Evolutionary conservation across 2,888 invertebrate species (phyloP).

Genomic region (Drosophila nigritarsus): DNA sequence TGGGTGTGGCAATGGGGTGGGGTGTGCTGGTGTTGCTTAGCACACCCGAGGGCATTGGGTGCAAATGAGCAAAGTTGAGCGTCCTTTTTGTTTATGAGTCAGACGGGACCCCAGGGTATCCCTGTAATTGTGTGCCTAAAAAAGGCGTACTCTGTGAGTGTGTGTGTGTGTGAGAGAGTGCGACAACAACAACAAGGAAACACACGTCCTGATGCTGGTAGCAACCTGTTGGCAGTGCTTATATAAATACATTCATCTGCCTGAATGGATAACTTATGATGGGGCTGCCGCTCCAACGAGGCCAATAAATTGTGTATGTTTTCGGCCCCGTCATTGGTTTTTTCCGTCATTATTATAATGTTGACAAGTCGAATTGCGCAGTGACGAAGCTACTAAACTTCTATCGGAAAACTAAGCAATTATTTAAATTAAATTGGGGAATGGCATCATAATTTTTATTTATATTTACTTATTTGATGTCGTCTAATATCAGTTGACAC

Average conservation of each 20-base stretch:
- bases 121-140: conserved; percentile 16
- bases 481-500: not conserved
- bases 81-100: conserved; percentile 58
- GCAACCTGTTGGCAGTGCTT: conserved; percentile 69
- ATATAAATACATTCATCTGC: conserved; percentile 41
- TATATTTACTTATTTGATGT: not conserved
- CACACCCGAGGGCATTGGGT: conserved; percentile 61
- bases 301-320: conserved; percentile 14
- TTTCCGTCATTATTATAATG: conserved; percentile 34
- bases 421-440: conserved; percentile 15
- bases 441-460: not conserved
- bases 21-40: conserved; percentile 7
- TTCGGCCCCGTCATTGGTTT: conserved; percentile 22
- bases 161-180: conserved; percentile 14
- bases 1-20: not conserved
- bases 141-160: conserved; percentile 2
- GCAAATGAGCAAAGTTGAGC: conserved; percentile 70
- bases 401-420: conserved; percentile 3
- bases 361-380: not conserved
- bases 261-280: conserved; percentile 5
- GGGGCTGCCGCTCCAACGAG: conserved; percentile 12
- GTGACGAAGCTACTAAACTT: not conserved
- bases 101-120: conserved; percentile 38
- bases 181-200: conserved; percentile 23
- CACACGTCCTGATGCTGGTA: conserved; percentile 53